phyloP scores from a whole-genome alignment of 2,797 vertebrate species.

The Myioborus melanocephalus region DNA sequence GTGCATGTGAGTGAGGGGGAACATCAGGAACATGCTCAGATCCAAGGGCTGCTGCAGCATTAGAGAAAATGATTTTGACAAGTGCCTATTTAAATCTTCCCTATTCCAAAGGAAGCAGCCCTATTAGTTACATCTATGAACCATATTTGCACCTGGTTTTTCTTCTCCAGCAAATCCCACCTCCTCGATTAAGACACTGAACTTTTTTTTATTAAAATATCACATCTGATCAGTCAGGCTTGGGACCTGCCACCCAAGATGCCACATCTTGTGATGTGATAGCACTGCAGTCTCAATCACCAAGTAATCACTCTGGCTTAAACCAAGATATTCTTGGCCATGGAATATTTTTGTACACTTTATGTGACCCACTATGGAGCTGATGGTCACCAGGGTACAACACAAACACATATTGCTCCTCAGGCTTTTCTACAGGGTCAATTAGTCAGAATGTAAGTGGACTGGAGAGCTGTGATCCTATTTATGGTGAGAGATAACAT shows the following conservation, averaged over 20 bases:
- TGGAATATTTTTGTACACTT: neutral
- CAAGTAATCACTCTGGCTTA: neutral
- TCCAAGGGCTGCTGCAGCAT: constrained; percentile 38
- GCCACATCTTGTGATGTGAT: fast-evolving
- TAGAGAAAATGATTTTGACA: constrained; percentile 47
- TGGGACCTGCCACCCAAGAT: neutral
- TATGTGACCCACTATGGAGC: neutral
- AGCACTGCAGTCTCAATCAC: neutral
- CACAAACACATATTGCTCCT: neutral
- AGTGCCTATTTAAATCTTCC: constrained; percentile 53
- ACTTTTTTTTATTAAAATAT: neutral
- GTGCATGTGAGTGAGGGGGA: constrained; percentile 61
- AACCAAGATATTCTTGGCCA: neutral
- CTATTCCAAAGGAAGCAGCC: neutral
- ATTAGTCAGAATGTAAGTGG: neutral
- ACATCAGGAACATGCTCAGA: constrained; percentile 54
- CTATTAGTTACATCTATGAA: constrained; percentile 12
- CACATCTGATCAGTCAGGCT: neutral
- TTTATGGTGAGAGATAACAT: constrained; percentile 8
- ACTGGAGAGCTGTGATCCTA: neutral
- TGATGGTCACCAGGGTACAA: neutral
- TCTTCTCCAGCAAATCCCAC: neutral
- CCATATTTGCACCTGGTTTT: neutral
- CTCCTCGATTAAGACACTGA: neutral
- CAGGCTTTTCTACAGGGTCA: neutral